phyloP scores from a whole-genome alignment of 2,113 vertebrate species.

The Albula glossodonta region DNA sequence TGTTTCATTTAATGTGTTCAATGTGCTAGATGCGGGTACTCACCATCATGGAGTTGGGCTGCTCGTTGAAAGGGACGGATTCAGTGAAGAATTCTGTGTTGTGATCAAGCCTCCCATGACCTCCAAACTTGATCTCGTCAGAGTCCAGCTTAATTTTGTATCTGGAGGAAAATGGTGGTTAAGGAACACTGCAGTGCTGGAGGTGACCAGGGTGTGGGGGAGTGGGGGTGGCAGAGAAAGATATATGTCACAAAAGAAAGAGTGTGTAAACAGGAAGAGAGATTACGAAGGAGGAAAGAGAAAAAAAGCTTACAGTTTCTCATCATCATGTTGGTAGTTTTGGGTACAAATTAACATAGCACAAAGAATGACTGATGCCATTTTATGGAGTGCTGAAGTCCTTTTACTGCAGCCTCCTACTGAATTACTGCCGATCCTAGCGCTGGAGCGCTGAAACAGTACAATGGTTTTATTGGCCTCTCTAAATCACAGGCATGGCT shows the following conservation, averaged over 20 bases:
- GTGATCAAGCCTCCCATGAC: conserved; percentile 90
- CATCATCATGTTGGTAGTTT: neutral
- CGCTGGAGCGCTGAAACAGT: neutral
- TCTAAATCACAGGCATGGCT: neutral
- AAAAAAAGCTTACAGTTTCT: conserved; percentile 36
- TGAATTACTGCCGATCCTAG: neutral
- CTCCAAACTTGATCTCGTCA: conserved; percentile 82
- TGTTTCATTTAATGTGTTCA: too few relatives aligned
- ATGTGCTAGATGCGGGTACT: conserved; percentile 39
- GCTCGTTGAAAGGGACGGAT: conserved; percentile 72
- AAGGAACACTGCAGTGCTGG: conserved; percentile 64
- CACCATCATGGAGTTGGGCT: conserved; percentile 84
- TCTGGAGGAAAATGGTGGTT: conserved; percentile 67
- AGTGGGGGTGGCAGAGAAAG: too few relatives aligned
- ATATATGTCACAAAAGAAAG: conserved; percentile 16
- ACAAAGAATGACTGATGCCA: neutral
- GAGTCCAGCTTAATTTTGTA: conserved; percentile 92
- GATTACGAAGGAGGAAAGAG: conserved; percentile 34
- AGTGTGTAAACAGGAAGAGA: neutral
- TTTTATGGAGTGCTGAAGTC: neutral
- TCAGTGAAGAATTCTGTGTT: conserved; percentile 87
- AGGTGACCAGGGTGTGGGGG: too few relatives aligned
- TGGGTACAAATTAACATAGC: neutral
- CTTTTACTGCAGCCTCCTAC: neutral
- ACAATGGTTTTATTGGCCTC: neutral